These are phyloP conservation scores for Temnothorax nylanderi DNA, from an alignment of 1,140 invertebrate genomes.

Conservation along the genomic window DNA sequence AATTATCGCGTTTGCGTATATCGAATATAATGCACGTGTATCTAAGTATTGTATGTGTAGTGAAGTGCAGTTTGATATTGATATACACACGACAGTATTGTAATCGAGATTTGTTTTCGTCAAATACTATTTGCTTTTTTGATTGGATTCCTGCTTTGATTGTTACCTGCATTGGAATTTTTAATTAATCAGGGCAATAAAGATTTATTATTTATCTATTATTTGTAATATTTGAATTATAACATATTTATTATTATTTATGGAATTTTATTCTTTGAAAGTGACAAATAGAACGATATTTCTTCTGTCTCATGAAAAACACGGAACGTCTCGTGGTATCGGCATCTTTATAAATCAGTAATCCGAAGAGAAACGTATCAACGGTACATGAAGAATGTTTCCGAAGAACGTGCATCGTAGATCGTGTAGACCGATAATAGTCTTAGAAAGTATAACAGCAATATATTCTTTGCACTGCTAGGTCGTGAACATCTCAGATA, in stretches of 20 bases:
- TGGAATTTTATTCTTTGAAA: background rate
- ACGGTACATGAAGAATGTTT: constrained; percentile 12
- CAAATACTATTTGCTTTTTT: background rate
- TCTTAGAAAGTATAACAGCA: constrained; percentile 50
- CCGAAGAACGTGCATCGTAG: constrained; percentile 27
- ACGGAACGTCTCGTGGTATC: background rate
- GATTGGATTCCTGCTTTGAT: background rate
- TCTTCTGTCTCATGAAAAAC: background rate
- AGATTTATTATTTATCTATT: background rate
- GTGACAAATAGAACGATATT: background rate
- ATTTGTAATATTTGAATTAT: background rate
- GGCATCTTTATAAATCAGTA: background rate
- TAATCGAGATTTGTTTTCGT: background rate
- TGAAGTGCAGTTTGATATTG: background rate
- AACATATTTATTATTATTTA: background rate
- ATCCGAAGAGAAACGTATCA: constrained; percentile 31
- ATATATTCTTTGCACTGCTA: constrained; percentile 11
- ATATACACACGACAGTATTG: background rate
- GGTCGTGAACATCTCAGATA: constrained; percentile 33
- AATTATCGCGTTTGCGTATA: background rate
- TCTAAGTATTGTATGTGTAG: background rate
- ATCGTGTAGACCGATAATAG: constrained; percentile 27
- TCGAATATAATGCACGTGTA: background rate
- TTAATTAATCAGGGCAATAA: background rate
- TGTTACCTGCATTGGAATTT: background rate